Conservation (phyloP, 2,888 invertebrate species). For the Zootermopsis nevadensis region DNA sequence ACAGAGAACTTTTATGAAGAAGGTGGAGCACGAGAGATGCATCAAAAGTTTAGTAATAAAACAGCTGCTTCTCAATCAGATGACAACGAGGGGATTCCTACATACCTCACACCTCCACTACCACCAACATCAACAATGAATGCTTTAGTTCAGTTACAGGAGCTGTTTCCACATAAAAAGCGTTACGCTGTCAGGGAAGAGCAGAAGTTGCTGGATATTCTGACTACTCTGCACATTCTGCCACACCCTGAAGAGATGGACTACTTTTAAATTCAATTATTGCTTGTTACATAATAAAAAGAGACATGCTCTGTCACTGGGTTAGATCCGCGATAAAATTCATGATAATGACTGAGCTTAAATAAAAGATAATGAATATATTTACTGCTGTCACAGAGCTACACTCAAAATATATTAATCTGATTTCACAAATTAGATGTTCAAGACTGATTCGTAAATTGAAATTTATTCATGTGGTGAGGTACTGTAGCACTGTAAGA, state of each 20-base stretch:
- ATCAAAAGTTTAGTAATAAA: not conserved
- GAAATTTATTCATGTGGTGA: too few species aligned
- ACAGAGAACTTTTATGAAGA: not conserved
- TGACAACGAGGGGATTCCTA: not conserved
- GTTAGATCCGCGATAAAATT: too few species aligned
- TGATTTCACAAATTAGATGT: too few species aligned
- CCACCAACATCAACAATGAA: not conserved
- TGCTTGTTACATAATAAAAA: too few species aligned
- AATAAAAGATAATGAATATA: too few species aligned
- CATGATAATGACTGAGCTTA: too few species aligned
- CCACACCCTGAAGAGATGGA: slow-evolving; percentile 3
- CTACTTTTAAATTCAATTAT: not conserved
- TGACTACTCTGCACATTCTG: slow-evolving; percentile 3
- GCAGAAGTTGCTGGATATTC: not conserved
- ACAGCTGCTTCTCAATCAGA: not conserved
- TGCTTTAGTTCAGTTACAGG: not conserved
- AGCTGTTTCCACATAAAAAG: not conserved
- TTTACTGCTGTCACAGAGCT: too few species aligned
- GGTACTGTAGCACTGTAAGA: too few species aligned
- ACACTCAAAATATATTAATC: too few species aligned
- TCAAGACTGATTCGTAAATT: too few species aligned
- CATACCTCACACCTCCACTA: not conserved
- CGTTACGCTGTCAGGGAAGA: not conserved
- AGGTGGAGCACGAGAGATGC: not conserved
- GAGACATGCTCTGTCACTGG: too few species aligned